Evolutionary conservation across 2,888 invertebrate species (phyloP), one percentile per base, ranked within the genome.

Genomic region (Callyntrura guangdongensis): DNA sequence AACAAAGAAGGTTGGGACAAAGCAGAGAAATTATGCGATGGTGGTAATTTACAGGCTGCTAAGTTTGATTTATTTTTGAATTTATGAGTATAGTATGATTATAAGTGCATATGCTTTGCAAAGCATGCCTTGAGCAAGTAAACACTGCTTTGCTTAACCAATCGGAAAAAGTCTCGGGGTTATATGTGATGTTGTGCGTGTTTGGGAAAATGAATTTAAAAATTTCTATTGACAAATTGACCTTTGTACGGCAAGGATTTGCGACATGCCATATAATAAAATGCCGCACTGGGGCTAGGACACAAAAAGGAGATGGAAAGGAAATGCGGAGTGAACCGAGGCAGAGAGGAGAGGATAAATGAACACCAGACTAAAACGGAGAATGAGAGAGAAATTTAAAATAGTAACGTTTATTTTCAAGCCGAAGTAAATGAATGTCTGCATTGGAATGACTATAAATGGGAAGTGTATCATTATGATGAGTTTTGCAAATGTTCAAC

Each of bases 141-240:
- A n/a, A 12, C 59, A 59, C 59, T n/a, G 36, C 6, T 36, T 36
- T 17, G 45, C 45, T 72, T 45, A 72, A 5, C 45, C 72, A 72
- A 47, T 9, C 45, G 72, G 17, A 9, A 45, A 72, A 72, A 72
- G 3, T 14, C n/a, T n/a, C 45, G 36, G n/a, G 72, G 72, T 17
- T 72, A n/a, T 53, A 9, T 53, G 11, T 53, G n/a, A n/a, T n/a
- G 69, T 36, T 72, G n/a, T 17, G 45, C 17, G 72, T 72, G 45
- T 17, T 17, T 72, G 45, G 6, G 36, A 36, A 6, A 72, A 72
- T 72, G 45, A 17, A 72, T 72, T 72, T 17, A 45, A 72, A 72
- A 45, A 45, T 47, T n/a, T 9, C 20, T 72, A 17, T 47, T 72
- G 72, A 45, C 72, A 72, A 72, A 72, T 17, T 72, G 72, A 72